Conservation (phyloP, 2,113 vertebrate genomes). For the Pachypanchax playfairii region DNA sequence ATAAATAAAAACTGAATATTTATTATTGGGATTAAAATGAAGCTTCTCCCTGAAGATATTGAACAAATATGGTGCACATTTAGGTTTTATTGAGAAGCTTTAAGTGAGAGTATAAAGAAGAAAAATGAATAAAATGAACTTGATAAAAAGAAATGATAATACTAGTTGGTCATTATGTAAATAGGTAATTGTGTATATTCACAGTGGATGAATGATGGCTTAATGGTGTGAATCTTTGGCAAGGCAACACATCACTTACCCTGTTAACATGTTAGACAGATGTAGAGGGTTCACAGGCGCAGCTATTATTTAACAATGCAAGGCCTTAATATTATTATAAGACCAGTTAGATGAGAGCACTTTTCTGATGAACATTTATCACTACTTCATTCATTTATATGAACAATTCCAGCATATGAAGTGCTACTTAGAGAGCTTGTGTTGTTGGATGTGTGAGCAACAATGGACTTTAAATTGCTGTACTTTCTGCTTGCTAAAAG, state of each 20-base stretch:
- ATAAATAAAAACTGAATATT: constrained; percentile 5
- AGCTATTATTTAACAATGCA: constrained; percentile 61
- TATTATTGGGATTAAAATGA: background rate
- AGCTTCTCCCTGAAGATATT: too few species aligned
- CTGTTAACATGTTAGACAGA: constrained; percentile 40
- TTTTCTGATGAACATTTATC: constrained; percentile 60
- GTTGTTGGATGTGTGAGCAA: constrained; percentile 59
- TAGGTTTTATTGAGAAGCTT: background rate
- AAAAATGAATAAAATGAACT: constrained; percentile 12
- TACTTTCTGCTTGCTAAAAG: constrained; percentile 40
- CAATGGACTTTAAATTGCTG: constrained; percentile 67
- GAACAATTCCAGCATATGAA: constrained; percentile 64
- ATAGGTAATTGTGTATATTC: constrained; percentile 4
- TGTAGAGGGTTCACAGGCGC: constrained; percentile 42
- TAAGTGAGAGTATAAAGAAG: constrained; percentile 1
- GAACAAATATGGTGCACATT: background rate
- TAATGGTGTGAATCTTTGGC: constrained; percentile 18
- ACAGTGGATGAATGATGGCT: constrained; percentile 19
- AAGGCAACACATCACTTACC: constrained; percentile 48
- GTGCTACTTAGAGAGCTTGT: constrained; percentile 54
- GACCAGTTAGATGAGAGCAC: constrained; percentile 36
- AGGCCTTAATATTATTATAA: constrained; percentile 51
- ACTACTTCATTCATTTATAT: constrained; percentile 44
- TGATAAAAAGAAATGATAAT: constrained; percentile 16
- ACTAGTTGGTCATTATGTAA: constrained; percentile 6